Percentiles rank a stretch among this genome's conserved stretches.
Conservation (phyloP, 1,140 invertebrate species). For the Eumaeus atala region DNA sequence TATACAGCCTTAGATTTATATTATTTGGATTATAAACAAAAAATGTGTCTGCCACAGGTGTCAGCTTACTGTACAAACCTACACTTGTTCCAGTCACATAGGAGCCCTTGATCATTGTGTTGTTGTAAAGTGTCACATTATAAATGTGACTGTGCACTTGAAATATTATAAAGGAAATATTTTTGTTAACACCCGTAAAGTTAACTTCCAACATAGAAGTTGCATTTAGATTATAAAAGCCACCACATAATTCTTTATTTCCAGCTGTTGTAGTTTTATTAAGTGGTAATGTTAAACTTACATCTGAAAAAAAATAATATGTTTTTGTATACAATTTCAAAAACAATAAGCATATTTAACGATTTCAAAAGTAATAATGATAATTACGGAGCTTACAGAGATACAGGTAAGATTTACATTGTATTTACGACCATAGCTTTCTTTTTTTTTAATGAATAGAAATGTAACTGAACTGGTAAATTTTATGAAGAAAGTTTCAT, state of each 20-base stretch:
- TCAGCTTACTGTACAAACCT: conserved; percentile 72
- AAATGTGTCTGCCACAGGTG: conserved; percentile 37
- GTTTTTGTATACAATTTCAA: conserved; percentile 1
- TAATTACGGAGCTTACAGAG: too few species aligned
- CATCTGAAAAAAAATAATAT: conserved; percentile 52
- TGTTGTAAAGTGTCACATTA: conserved; percentile 78
- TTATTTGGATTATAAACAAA: conserved; percentile 65
- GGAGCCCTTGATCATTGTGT: conserved; percentile 37
- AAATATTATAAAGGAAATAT: conserved; percentile 76
- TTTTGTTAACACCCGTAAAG: conserved; percentile 66
- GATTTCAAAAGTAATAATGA: too few species aligned
- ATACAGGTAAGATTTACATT: too few species aligned
- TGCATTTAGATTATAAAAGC: conserved; percentile 36
- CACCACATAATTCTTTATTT: conserved; percentile 49
- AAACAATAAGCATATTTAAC: too few species aligned
- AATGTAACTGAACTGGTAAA: too few species aligned
- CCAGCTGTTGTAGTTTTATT: conserved; percentile 39
- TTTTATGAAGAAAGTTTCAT: too few species aligned
- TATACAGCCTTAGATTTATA: conserved; percentile 52
- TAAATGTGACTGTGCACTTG: conserved; percentile 79
- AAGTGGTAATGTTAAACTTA: conserved; percentile 42
- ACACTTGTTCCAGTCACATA: conserved; percentile 77
- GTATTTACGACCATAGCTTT: too few species aligned
- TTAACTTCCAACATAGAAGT: conserved; percentile 54
- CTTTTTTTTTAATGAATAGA: too few species aligned